Evolutionary conservation across 2,888 invertebrate genomes (phyloP).

Genomic region (Pteria penguin): DNA sequence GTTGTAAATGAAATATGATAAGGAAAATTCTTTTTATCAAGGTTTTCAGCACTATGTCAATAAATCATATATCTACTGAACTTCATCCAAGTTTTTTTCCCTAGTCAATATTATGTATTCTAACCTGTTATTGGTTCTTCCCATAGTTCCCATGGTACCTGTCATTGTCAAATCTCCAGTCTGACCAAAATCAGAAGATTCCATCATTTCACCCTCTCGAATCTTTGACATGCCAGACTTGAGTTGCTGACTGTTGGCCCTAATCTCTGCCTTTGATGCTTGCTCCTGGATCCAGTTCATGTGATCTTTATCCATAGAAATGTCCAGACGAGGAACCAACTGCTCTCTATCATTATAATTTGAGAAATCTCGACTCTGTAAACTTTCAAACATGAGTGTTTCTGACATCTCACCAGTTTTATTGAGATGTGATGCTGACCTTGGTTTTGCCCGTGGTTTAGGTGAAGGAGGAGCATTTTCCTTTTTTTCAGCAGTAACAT

Average conservation of each 20-base stretch:
- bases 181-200: constrained; percentile 55
- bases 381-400: constrained; percentile 71
- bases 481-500: constrained; percentile 25
- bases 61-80: too few relatives aligned
- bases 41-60: too few relatives aligned
- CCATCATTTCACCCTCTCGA: constrained; percentile 50
- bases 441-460: constrained; percentile 51
- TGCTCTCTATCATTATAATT: constrained; percentile 46
- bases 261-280: constrained; percentile 65
- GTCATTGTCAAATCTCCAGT: constrained; percentile 54
- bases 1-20: too few relatives aligned
- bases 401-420: constrained; percentile 52
- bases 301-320: constrained; percentile 78
- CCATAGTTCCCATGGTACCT: constrained; percentile 56
- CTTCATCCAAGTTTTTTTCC: too few relatives aligned
- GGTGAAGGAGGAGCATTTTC: constrained; percentile 43
- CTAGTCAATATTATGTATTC: too few relatives aligned
- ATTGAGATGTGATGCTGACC: constrained; percentile 36
- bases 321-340: constrained; percentile 75
- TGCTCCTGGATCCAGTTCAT: constrained; percentile 77
- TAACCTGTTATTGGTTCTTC: constrained; percentile 49
- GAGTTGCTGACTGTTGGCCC: constrained; percentile 53
- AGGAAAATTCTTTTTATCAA: too few relatives aligned
- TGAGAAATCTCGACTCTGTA: constrained; percentile 74
- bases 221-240: constrained; percentile 50